These are phyloP conservation scores for Formicarius rufipectus DNA, from an alignment of 2,113 vertebrate species.

Conservation along the genomic window DNA sequence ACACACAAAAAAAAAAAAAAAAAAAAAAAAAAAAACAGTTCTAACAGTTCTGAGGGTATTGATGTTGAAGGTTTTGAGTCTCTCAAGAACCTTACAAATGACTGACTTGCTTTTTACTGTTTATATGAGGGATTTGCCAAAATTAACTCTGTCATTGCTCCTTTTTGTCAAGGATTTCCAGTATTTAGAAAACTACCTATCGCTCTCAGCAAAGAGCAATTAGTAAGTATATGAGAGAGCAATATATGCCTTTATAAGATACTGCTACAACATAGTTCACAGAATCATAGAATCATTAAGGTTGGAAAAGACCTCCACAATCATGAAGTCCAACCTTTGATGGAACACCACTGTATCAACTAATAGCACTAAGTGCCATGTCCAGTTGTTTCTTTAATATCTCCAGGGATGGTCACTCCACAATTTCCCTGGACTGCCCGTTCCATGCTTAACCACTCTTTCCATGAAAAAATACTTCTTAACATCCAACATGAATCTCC, in stretches of 20 bases:
- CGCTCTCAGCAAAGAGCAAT: background rate
- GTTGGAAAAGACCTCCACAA: background rate
- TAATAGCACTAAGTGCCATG: background rate
- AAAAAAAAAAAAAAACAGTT: no score
- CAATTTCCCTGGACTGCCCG: background rate
- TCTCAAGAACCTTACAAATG: background rate
- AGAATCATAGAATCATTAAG: background rate
- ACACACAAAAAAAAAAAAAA: no score
- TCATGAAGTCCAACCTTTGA: background rate
- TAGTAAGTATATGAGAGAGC: background rate
- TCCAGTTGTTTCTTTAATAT: background rate
- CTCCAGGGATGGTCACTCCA: background rate
- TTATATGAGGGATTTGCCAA: background rate
- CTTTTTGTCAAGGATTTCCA: background rate
- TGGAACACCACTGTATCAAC: background rate
- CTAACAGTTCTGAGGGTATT: background rate
- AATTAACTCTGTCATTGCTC: background rate
- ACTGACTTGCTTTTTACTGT: background rate
- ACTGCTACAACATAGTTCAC: background rate
- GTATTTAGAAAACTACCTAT: background rate
- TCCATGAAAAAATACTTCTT: background rate
- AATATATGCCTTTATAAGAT: background rate
- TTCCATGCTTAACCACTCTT: background rate
- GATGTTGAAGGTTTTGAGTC: background rate
- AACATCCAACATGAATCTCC: background rate